Base-by-base conservation (phyloP, 2,113 vertebrate species). In the Burhinus bistriatus region DNA sequence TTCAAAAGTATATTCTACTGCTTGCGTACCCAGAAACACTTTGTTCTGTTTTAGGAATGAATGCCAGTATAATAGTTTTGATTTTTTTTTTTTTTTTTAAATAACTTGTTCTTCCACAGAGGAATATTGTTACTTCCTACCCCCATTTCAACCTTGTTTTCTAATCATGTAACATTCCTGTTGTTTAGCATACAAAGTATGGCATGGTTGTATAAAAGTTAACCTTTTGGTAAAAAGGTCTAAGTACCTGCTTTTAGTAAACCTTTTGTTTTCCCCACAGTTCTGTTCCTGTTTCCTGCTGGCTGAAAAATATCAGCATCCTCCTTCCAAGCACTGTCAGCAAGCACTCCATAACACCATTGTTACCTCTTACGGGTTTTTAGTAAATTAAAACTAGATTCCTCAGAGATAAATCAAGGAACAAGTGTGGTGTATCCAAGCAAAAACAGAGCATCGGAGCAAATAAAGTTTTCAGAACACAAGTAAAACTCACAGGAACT, bases 291-390 rank as follows among this genome's bases (percentile, higher is more conserved):
- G 38, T 21, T 64, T 70, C 25, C 49, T 59, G 44, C 23, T 64
- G 22, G 15, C 52, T 76, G 51, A 54, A 62, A 58, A 54, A 2
- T 3, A n/a, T 1, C 32, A 75, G 51, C 62, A 83, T 21, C 47
- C 17, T 32, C n/a, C 30, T 13, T 45, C n/a, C 34, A 29, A 0
- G 0, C 9, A 47, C 1, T 0, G 18, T 30, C 38, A 71, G 26
- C 18, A 66, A 70, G 18, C 21, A 18, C 18, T 7, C 44, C 2
- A 0, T 42, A 54, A 47, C 8, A n/a, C 12, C 22, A 11, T 9
- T 12, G 3, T 36, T 70, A 30, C 8, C 19, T 29, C 22, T 38
- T 2, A 2, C 5, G 7, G 5, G 6, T 47, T 47, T 91, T 54
- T 58, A 57, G 18, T 32, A 12, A 61, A 91, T 51, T 45, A 36